Base-by-base conservation (phyloP, 1,140 invertebrate genomes). In the Drosophila trapezifrons region DNA sequence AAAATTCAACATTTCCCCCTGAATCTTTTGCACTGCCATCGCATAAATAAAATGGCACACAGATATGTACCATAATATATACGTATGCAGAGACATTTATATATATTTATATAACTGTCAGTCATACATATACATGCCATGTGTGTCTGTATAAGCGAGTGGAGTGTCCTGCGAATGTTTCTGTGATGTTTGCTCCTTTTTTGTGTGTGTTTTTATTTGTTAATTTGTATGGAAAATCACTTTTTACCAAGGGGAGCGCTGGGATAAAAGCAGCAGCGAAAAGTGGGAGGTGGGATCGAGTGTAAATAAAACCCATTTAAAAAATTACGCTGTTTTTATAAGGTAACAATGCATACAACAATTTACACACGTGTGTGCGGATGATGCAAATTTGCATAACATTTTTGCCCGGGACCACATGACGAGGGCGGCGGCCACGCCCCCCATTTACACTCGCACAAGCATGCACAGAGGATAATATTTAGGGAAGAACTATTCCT, bases 201-300 rank as follows among this genome's bases (percentile, higher is more conserved):
- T 69, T 65, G 51, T 12, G 51, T 71, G 20, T 49, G 51, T 58
- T 71, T 71, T 71, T 71, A 71, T 71, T 87, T 86, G 83, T 86
- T 86, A 83, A 87, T 86, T 86, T 86, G 83, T 86, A 86, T 86
- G 84, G 84, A 86, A 86, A 86, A 86, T 86, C 83, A 86, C 83
- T 86, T 86, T 86, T 86, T 86, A 54, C 83, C 70, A 64, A 29
- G 37, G 57, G 29, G 49, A 43, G 2, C 20, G 2, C 20, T 9
- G 35, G 49, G 3, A 73, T 42, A 62, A 74, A 46, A 42, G 56
- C 51, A 47, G 52, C 25, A 43, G 54, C 17, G n/a, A 43, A 38
- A 35, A 35, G 4, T 22, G 37, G 37, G 43, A 47, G 13, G 13
- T 13, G 49, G 49, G 51, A 27, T 22, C 22, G 67, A 71, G 67